Conservation (phyloP, 2,113 vertebrate genomes). For the Neoarius graeffei region DNA sequence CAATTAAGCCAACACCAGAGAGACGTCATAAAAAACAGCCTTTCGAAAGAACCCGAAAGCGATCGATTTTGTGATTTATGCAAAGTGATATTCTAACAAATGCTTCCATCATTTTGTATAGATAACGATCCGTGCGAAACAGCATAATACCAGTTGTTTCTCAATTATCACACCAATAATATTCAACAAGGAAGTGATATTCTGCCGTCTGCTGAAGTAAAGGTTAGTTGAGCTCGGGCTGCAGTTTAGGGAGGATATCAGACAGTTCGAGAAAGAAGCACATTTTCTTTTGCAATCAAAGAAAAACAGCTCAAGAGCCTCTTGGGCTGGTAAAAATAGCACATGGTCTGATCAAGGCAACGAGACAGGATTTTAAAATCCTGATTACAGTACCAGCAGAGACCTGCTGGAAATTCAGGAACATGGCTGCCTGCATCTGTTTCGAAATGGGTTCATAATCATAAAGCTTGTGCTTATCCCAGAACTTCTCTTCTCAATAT, state of each 20-base stretch:
- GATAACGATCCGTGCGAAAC: not conserved
- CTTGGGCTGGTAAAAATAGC: constrained; percentile 75
- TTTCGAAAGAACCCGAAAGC: constrained; percentile 20
- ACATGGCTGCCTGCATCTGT: constrained; percentile 70
- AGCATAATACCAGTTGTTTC: not conserved
- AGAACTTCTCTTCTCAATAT: not conserved
- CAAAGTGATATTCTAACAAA: constrained; percentile 12
- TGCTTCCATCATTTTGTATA: not conserved
- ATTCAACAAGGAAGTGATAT: not conserved
- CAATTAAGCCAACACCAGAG: constrained; percentile 37
- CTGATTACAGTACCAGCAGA: constrained; percentile 74
- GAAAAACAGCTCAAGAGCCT: constrained; percentile 68
- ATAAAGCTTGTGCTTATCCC: not conserved
- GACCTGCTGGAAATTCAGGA: constrained; percentile 60
- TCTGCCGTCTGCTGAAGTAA: not conserved
- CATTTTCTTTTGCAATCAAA: constrained; percentile 64
- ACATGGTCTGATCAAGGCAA: constrained; percentile 72
- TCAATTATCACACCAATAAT: constrained; percentile 8
- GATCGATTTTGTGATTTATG: constrained; percentile 9
- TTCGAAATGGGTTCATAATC: constrained; percentile 22
- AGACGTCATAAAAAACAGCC: constrained; percentile 15
- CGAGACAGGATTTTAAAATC: constrained; percentile 70
- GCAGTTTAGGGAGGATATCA: constrained; percentile 23
- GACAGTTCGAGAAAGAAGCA: constrained; percentile 52
- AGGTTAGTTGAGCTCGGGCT: constrained; percentile 7